A percentile compares a stretch with the other conserved stretches of the same genome.
phyloP scores from a whole-genome alignment of 2,797 vertebrate species.

The Propithecus deckenii region DNA sequence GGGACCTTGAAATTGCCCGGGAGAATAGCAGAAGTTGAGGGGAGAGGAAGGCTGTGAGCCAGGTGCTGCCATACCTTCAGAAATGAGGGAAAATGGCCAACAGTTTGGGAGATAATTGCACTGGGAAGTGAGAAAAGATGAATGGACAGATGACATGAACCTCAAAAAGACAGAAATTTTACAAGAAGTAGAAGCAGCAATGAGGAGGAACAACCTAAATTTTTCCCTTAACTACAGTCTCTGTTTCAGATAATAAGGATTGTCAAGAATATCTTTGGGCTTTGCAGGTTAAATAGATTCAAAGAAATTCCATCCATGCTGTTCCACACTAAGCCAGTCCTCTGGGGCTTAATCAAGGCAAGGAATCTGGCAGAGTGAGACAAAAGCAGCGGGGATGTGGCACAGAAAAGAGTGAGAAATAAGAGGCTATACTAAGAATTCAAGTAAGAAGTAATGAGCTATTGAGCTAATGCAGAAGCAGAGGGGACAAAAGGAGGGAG shows the following conservation, averaged over 20 bases:
- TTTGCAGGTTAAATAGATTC: not conserved
- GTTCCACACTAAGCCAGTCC: not conserved
- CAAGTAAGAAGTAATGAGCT: not conserved
- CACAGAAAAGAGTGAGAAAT: not conserved
- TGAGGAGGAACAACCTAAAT: not conserved
- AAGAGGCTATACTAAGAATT: not conserved
- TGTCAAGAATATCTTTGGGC: not conserved
- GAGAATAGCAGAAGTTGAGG: not conserved
- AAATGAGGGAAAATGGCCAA: not conserved
- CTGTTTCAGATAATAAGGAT: constrained; percentile 1
- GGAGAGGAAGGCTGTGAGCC: not conserved
- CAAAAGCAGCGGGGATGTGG: not conserved
- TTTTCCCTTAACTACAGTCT: not conserved
- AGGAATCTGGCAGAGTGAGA: not conserved
- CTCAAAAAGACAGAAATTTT: not conserved
- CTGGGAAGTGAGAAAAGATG: not conserved
- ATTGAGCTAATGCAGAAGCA: not conserved
- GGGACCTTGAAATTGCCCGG: not conserved
- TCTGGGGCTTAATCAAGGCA: not conserved
- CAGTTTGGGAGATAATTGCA: not conserved
- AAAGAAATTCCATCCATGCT: not conserved
- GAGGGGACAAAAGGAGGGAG: not conserved
- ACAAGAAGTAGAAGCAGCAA: not conserved
- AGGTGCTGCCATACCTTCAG: not conserved
- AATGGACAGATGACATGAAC: not conserved